These are phyloP conservation scores for Psophia crepitans DNA, from an alignment of 2,113 vertebrate genomes.

Conservation along the genomic window DNA sequence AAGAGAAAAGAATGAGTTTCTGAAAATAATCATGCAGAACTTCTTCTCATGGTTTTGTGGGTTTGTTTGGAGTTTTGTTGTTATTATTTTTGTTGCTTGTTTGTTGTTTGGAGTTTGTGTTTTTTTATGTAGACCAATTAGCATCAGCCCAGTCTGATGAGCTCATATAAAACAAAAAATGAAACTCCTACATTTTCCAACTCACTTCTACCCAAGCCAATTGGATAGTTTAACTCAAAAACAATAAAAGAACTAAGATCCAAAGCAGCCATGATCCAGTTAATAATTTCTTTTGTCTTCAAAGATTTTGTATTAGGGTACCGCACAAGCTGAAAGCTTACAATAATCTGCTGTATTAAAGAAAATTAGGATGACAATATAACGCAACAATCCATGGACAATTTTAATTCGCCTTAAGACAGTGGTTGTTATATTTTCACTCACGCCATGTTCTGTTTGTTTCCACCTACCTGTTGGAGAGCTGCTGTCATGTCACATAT, in stretches of 20 bases:
- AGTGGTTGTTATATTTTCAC: neutral
- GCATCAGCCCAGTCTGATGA: neutral
- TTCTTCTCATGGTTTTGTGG: neutral
- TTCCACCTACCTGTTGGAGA: neutral
- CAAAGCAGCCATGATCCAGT: neutral
- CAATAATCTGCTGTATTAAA: neutral
- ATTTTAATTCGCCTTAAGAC: neutral
- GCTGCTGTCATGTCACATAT: neutral
- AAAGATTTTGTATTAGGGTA: neutral
- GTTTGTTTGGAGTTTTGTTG: neutral
- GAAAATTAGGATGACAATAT: neutral
- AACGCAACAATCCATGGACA: neutral
- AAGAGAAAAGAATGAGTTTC: neutral
- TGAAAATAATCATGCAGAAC: neutral
- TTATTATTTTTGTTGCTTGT: neutral
- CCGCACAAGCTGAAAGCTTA: neutral
- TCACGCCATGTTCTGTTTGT: accelerated
- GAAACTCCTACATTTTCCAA: neutral
- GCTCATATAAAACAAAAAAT: neutral
- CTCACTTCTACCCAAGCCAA: neutral
- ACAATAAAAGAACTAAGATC: neutral
- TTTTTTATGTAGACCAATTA: neutral
- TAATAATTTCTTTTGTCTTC: neutral
- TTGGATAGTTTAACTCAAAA: neutral
- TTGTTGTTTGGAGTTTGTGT: neutral